These are phyloP conservation scores for Tridacna crocea DNA, from an alignment of 2,888 invertebrate species.

Conservation along the genomic window DNA sequence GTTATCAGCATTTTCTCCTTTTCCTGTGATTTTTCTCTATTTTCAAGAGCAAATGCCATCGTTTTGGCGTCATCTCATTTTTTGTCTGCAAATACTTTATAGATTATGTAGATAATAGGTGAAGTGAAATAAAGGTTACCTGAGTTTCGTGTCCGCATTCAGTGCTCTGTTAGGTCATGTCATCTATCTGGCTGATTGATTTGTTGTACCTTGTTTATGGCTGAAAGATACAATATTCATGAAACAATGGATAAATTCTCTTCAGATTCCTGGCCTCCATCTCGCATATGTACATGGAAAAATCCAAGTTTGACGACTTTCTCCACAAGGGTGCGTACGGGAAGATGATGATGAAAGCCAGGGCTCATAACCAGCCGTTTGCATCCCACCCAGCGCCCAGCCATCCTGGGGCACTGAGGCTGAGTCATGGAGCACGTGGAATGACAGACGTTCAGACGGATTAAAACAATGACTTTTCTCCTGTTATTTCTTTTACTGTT, in stretches of 20 bases:
- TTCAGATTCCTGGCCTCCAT: constrained; percentile 80
- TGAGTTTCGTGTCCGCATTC: too few relatives aligned
- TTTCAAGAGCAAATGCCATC: too few relatives aligned
- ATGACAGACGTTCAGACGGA: constrained; percentile 64
- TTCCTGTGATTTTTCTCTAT: too few relatives aligned
- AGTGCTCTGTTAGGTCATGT: too few relatives aligned
- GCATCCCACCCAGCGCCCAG: constrained; percentile 35
- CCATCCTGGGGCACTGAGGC: constrained; percentile 37
- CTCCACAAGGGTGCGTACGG: constrained; percentile 54
- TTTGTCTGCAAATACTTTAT: too few relatives aligned
- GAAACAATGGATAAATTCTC: neutral
- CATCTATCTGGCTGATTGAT: too few relatives aligned
- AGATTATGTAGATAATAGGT: too few relatives aligned
- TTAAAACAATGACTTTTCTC: constrained; percentile 17
- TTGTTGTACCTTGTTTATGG: too few relatives aligned
- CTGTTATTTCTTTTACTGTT: neutral
- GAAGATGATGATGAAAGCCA: constrained; percentile 62
- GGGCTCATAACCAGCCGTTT: constrained; percentile 1
- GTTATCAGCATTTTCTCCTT: too few relatives aligned
- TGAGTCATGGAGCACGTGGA: constrained; percentile 46
- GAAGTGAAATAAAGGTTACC: too few relatives aligned
- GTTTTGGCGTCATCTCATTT: too few relatives aligned
- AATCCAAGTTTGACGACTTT: constrained; percentile 71
- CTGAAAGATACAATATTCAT: too few relatives aligned
- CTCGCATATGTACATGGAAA: constrained; percentile 82